Evolutionary conservation across 1,140 invertebrate species (phyloP).

Genomic region (Nebria ingens): DNA sequence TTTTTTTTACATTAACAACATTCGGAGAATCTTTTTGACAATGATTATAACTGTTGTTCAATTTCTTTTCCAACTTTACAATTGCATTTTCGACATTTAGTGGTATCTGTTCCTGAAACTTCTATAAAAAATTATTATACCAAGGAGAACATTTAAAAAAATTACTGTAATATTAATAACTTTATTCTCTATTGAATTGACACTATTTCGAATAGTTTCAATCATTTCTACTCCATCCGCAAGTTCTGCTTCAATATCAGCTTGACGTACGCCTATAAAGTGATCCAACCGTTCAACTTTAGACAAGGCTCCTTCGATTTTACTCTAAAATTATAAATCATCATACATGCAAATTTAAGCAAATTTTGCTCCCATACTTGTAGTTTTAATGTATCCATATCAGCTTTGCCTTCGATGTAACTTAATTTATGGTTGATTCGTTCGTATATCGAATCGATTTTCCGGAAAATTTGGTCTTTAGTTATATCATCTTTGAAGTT

Average conservation of each 20-base stretch:
- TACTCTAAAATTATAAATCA: conserved; percentile 21
- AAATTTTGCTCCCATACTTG: conserved; percentile 23
- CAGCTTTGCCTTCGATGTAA: conserved; percentile 33
- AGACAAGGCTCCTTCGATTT: conserved; percentile 20
- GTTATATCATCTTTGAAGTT: conserved; percentile 35
- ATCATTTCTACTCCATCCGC: conserved; percentile 23
- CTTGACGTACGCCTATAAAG: conserved; percentile 18
- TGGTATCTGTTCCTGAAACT: neutral
- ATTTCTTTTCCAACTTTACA: neutral
- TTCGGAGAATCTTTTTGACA: neutral
- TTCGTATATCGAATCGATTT: conserved; percentile 34
- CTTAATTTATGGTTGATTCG: conserved; percentile 32
- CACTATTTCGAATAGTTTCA: conserved; percentile 24
- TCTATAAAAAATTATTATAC: neutral
- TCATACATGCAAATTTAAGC: neutral
- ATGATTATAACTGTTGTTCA: neutral
- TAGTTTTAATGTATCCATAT: conserved; percentile 28
- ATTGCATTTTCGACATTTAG: no score
- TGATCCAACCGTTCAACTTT: conserved; percentile 28
- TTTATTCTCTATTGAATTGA: neutral
- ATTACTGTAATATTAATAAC: neutral
- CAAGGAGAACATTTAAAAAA: no score
- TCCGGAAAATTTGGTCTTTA: conserved; percentile 31
- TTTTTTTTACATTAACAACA: neutral
- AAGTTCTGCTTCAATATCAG: conserved; percentile 26